Percentiles rank a stretch among this genome's conserved stretches.
Evolutionary conservation across 2,888 invertebrate species (phyloP).

Genomic region (Drosophila vallismaia): DNA sequence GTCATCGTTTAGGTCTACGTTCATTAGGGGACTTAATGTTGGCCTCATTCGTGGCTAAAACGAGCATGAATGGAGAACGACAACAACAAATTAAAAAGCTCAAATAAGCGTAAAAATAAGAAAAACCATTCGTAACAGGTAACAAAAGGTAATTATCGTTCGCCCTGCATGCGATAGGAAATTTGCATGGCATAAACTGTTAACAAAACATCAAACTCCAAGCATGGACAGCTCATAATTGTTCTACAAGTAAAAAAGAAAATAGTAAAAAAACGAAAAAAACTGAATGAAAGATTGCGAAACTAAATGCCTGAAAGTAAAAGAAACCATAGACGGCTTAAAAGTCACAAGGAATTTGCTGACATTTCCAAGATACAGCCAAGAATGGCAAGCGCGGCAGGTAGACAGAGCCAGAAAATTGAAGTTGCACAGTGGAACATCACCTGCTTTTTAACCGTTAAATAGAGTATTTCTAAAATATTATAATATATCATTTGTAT

Average conservation of each 20-base stretch:
- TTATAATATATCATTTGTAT: no score
- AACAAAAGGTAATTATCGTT: conserved; percentile 42
- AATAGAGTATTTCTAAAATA: no score
- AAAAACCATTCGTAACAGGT: conserved; percentile 9
- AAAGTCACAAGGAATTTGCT: conserved; percentile 71
- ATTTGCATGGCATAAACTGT: conserved; percentile 45
- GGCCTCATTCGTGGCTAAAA: conserved; percentile 29
- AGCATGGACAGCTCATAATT: conserved; percentile 48
- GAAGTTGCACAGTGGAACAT: conserved; percentile 24
- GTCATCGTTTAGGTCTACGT: conserved; percentile 6
- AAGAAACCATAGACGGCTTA: conserved; percentile 22
- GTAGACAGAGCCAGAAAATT: conserved; percentile 45
- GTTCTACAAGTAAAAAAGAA: conserved; percentile 41
- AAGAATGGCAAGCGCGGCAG: conserved; percentile 31
- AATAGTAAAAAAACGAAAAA: not conserved
- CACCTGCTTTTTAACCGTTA: no score
- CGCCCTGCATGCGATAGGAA: conserved; percentile 36
- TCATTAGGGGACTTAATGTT: conserved; percentile 30
- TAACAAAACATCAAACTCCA: conserved; percentile 13
- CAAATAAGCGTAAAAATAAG: conserved; percentile 43
- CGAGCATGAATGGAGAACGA: conserved; percentile 35
- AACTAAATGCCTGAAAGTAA: conserved; percentile 21
- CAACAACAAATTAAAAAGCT: conserved; percentile 43
- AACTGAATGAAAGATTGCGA: conserved; percentile 9
- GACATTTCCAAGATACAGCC: conserved; percentile 62